Base-by-base conservation (phyloP, 2,888 invertebrate genomes). In the Dicyrtomina minuta region DNA sequence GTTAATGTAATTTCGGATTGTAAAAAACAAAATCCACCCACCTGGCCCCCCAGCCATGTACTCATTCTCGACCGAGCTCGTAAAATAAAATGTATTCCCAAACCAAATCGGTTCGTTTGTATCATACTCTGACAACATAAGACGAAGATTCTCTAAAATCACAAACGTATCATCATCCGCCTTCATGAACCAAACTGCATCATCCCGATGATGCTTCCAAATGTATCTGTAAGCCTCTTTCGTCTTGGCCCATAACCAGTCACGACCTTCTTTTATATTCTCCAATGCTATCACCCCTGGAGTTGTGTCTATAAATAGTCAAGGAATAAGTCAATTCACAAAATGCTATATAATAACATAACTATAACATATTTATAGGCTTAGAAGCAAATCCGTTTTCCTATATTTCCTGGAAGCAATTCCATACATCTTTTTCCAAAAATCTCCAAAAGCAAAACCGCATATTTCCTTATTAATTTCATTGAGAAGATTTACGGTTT, bases 121-220 rank as follows among this genome's bases (percentile, higher is more conserved):
- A 78, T 88, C 86, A 80, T 92, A 87, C 0, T 89, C 87, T 33
- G 89, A 87, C 24, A 97, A 82, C 90, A 97, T 89, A 80, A 90
- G 92, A n/a, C 98, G 87, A 49, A 99, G 84, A 83, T 99, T 99
- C 83, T 99, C 98, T 46, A 99, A 87, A 49, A 99, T 86, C 26
- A 96, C 93, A 82, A 94, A 71, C 62, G 72, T 72, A 60, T 74
- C 74, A 82, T 98, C 98, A 80, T 98, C 98, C 17, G 98, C 97
- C 82, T 99, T 99, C 79, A 97, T 84, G 82, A 99, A 97, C 96
- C 96, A 97, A 82, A 97, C 97, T 1, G 91, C 93, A 66, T 95
- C 87, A 76, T 94, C 86, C 60, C 89, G 84, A 81, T 96, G 89
- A 80, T 96, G 85, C 76, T 92, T 86, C 80, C 93, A 92, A 22